Percentiles rank a stretch among this genome's conserved stretches.
These are phyloP conservation scores for Pycnonotus jocosus DNA, from an alignment of 2,113 vertebrate species.

Conservation along the genomic window DNA sequence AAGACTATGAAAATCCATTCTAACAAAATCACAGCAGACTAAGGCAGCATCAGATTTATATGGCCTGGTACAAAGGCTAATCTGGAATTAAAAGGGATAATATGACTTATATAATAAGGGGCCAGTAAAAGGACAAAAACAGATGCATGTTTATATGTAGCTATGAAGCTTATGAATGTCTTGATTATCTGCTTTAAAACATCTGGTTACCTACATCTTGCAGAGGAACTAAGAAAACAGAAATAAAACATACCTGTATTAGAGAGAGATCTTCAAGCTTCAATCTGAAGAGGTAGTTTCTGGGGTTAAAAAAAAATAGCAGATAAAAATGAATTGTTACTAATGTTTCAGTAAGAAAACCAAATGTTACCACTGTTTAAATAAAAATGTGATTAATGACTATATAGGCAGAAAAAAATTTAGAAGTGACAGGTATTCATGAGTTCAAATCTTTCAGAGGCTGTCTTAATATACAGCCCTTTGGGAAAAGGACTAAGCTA, in stretches of 20 bases:
- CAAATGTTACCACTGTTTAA: not conserved
- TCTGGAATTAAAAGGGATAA: not conserved
- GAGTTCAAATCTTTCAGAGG: not conserved
- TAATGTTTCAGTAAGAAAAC: not conserved
- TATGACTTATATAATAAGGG: not conserved
- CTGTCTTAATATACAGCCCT: not conserved
- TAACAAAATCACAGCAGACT: not conserved
- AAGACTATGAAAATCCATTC: not conserved
- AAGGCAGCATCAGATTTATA: not conserved
- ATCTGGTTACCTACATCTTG: not conserved
- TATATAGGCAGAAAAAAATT: not conserved
- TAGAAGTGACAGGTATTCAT: not conserved
- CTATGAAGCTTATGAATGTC: not conserved
- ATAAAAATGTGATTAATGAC: not conserved
- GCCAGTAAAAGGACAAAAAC: not conserved
- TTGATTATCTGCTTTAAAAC: not conserved
- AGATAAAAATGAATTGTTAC: constrained; percentile 18
- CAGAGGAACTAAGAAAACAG: not conserved
- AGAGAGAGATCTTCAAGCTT: constrained; percentile 87
- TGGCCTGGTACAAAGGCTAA: not conserved
- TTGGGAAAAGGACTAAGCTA: not conserved
- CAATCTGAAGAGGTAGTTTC: constrained; percentile 93
- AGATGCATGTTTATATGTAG: not conserved
- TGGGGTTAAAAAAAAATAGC: constrained; percentile 54
- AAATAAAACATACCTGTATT: constrained; percentile 78